Base-by-base conservation (phyloP, 1,140 invertebrate species). In the Panagrolaimus sp. region DNA sequence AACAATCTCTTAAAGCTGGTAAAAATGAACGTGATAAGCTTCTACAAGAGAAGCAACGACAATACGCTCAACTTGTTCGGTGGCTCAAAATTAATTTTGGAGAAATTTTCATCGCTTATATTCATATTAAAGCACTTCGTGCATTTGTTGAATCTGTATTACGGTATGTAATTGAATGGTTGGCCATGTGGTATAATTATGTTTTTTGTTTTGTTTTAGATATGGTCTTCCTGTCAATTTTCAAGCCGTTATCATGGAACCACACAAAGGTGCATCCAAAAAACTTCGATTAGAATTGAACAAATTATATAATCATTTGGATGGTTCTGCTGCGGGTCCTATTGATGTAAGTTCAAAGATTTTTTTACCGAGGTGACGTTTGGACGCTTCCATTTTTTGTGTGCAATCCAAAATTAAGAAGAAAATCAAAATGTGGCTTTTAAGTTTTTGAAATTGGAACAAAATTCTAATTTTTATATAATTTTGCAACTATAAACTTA, bases 21-120 rank as follows among this genome's bases (percentile, higher is more conserved):
- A 96, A 96, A 86, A 96, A 91, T 85, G 94, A 98, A 87, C 91
- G 97, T 77, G 93, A 92, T 64, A 95, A 95, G 83, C 87, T 99
- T 61, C 92, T 93, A 66, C 93, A 92, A 65, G 94, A 98, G 84
- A 97, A 98, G 86, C 97, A 97, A 87, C 96, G 96, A 84, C 94
- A 98, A 86, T 84, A 93, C 90, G 93, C 92, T 64, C 92, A 93
- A 3, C 85, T 98, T 66, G 92, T 97, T 63, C 88, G 95, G 84
- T 98, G 96, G 95, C 85, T 98, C 74, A 98, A 97, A 86, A 93
- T 99, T 57, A 98, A 99, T 86, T 98, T 99, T 85, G 95, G 94
- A 73, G 96, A 99, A 87, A 91, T 92, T 75, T 98, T 98, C 85
- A 94, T 92, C 79, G 95, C 95, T 68, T 96, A 94, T 92, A 91